Evolutionary conservation across 2,797 vertebrate species (phyloP).

Genomic region (Danio kyathit): DNA sequence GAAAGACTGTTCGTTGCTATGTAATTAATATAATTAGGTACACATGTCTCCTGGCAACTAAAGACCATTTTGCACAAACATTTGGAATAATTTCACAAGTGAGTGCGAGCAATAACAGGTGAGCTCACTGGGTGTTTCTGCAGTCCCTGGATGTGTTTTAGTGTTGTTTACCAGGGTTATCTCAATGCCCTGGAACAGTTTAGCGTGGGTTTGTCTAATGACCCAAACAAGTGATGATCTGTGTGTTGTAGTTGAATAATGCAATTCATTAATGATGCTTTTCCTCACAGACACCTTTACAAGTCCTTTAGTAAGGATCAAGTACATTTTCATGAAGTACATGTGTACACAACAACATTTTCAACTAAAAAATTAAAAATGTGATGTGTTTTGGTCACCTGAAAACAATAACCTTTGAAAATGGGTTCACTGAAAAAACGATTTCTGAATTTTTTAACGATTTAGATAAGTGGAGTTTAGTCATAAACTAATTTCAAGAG

Average conservation of each 20-base stretch:
- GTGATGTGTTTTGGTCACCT: too few relatives aligned
- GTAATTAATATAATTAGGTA: slow-evolving; percentile 52
- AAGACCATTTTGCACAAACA: slow-evolving; percentile 52
- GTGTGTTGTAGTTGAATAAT: background rate
- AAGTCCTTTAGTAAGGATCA: background rate
- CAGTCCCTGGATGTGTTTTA: slow-evolving; percentile 10
- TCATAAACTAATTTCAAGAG: too few relatives aligned
- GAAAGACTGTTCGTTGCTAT: slow-evolving; percentile 58
- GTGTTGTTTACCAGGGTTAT: background rate
- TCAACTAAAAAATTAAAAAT: too few relatives aligned
- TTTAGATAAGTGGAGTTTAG: too few relatives aligned
- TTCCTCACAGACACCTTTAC: background rate
- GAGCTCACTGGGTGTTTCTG: slow-evolving; percentile 1
- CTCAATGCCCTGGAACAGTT: slow-evolving; percentile 5
- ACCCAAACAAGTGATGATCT: background rate
- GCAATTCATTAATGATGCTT: background rate
- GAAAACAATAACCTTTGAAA: too few relatives aligned
- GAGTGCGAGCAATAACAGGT: slow-evolving; percentile 34
- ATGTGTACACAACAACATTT: too few relatives aligned
- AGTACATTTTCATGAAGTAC: too few relatives aligned
- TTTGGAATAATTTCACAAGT: slow-evolving; percentile 39
- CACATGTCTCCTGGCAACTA: slow-evolving; percentile 57
- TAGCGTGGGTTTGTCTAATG: background rate
- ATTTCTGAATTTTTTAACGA: too few relatives aligned
- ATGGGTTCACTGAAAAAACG: too few relatives aligned